phyloP scores from a whole-genome alignment of 2,888 invertebrate species.

The Tholera decimalis region DNA sequence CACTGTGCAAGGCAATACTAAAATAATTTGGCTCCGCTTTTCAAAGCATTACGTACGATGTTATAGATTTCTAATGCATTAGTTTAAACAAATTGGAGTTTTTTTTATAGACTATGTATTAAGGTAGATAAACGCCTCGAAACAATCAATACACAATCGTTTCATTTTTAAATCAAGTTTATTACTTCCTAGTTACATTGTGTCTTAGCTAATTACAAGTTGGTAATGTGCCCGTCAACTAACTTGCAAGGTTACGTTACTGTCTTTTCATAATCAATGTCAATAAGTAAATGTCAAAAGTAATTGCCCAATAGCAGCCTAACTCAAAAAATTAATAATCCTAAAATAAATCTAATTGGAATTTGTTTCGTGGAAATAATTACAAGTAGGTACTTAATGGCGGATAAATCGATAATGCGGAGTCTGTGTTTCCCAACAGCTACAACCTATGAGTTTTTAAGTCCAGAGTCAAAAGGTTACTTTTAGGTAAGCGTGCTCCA shows the following conservation, averaged over 20 bases:
- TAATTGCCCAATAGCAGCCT: too few species aligned
- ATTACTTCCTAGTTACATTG: constrained; percentile 40
- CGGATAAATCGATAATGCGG: too few species aligned
- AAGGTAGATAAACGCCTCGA: not conserved
- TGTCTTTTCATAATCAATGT: constrained; percentile 28
- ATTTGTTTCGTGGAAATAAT: too few species aligned
- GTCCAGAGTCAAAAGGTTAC: too few species aligned
- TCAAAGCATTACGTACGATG: not conserved
- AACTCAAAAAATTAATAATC: too few species aligned
- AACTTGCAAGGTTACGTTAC: constrained; percentile 21
- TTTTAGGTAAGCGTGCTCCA: too few species aligned
- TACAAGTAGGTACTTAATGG: too few species aligned
- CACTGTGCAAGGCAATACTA: not conserved
- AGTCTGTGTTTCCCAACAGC: too few species aligned
- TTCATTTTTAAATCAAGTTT: not conserved
- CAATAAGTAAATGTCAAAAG: too few species aligned
- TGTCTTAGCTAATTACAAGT: constrained; percentile 10
- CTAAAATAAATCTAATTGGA: too few species aligned
- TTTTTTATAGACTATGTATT: not conserved
- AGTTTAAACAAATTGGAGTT: not conserved
- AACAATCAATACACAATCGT: constrained; percentile 2
- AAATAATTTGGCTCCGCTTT: not conserved
- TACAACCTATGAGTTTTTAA: too few species aligned
- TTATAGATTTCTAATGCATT: not conserved
- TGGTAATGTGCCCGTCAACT: constrained; percentile 3